These are phyloP conservation scores for Euthynnus affinis DNA, from an alignment of 2,797 vertebrate species.

Conservation along the genomic window DNA sequence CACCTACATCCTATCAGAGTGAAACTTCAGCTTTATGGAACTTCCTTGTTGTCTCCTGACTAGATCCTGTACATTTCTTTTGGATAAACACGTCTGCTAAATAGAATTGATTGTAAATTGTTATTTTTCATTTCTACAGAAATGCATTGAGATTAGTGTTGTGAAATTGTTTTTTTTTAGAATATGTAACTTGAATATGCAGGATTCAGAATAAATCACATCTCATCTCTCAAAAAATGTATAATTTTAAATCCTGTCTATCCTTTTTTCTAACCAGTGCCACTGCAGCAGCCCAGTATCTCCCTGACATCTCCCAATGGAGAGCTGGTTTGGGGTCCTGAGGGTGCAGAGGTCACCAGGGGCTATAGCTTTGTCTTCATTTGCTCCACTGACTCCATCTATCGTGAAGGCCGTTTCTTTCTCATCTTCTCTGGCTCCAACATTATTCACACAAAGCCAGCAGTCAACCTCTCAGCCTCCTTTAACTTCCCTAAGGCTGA, in stretches of 20 bases:
- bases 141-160: too few species aligned
- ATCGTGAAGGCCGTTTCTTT: conserved; percentile 43
- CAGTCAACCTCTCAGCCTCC: conserved; percentile 41
- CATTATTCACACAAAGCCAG: background rate
- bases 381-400: conserved; percentile 54
- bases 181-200: too few species aligned
- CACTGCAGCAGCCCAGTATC: conserved; percentile 55
- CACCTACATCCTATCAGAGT: too few species aligned
- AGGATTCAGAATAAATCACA: background rate
- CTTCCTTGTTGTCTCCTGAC: too few species aligned
- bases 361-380: conserved; percentile 60
- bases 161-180: too few species aligned
- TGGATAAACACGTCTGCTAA: too few species aligned
- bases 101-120: too few species aligned
- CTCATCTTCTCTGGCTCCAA: conserved; percentile 44
- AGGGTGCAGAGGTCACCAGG: conserved; percentile 51
- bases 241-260: background rate
- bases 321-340: conserved; percentile 13
- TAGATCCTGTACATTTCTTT: too few species aligned
- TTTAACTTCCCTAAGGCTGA: conserved; percentile 62
- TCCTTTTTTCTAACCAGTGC: conserved; percentile 36
- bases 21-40: too few species aligned
- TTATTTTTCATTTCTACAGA: too few species aligned
- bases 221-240: too few species aligned
- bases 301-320: conserved; percentile 37